phyloP scores from a whole-genome alignment of 2,888 invertebrate species.

The Pollenia amentaria region DNA sequence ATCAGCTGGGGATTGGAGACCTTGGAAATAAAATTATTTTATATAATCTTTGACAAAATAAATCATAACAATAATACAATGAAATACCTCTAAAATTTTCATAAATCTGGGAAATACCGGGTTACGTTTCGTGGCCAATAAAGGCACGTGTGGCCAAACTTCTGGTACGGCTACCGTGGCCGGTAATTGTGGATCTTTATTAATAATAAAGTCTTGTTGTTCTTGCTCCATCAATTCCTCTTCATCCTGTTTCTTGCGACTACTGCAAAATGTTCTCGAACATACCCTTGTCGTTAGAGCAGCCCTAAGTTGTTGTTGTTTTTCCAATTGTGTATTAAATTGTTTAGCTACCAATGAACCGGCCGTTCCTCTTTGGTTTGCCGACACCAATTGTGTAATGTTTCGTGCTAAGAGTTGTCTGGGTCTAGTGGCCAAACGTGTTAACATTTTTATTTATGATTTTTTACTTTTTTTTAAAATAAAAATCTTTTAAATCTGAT shows the following conservation, averaged over 20 bases:
- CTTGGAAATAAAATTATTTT: slow-evolving; percentile 83
- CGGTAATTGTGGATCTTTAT: slow-evolving; percentile 86
- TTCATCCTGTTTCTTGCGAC: slow-evolving; percentile 73
- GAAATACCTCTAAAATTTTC: slow-evolving; percentile 95
- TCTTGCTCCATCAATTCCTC: slow-evolving; percentile 75
- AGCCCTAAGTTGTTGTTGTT: slow-evolving; percentile 51
- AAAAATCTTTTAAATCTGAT: slow-evolving; percentile 35
- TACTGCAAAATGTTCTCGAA: slow-evolving; percentile 76
- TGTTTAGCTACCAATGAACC: slow-evolving; percentile 61
- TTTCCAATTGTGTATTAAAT: slow-evolving; percentile 62
- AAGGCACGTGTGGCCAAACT: slow-evolving; percentile 97
- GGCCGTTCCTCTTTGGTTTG: slow-evolving; percentile 31
- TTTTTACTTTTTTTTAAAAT: slow-evolving; percentile 4
- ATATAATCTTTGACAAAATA: slow-evolving; percentile 15
- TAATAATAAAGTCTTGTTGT: slow-evolving; percentile 75
- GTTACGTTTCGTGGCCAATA: slow-evolving; percentile 96
- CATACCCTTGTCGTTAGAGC: slow-evolving; percentile 54
- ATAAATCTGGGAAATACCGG: slow-evolving; percentile 99
- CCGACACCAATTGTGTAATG: slow-evolving; percentile 66
- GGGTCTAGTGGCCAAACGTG: slow-evolving; percentile 73
- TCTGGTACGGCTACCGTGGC: slow-evolving; percentile 97
- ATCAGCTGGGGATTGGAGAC: slow-evolving; percentile 94
- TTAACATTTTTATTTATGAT: slow-evolving; percentile 74
- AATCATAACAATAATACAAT: neutral
- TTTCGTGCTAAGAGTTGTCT: slow-evolving; percentile 67